phyloP scores from a whole-genome alignment of 2,113 vertebrate genomes.

The Nestor notabilis region DNA sequence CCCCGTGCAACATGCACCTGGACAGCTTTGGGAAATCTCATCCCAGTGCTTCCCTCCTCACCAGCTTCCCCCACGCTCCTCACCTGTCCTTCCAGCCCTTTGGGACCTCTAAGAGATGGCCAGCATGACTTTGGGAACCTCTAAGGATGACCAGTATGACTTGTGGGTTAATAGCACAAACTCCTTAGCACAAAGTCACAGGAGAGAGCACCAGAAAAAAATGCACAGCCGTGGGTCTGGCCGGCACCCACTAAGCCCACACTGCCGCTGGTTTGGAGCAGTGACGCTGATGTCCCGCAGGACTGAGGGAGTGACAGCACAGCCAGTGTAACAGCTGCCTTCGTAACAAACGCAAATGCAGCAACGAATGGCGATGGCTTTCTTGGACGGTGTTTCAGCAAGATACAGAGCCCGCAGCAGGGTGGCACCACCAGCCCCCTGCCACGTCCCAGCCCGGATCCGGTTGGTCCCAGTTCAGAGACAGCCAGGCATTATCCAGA shows the following conservation, averaged over 20 bases:
- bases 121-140: neutral
- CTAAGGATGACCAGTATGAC: neutral
- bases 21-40: neutral
- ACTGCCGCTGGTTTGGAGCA: neutral
- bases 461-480: fast-evolving
- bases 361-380: fast-evolving
- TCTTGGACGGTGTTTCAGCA: neutral
- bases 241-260: neutral
- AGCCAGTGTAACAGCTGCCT: fast-evolving
- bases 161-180: neutral
- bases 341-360: fast-evolving
- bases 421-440: neutral
- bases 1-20: fast-evolving
- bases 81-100: neutral
- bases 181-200: neutral
- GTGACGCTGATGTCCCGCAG: neutral
- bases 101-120: neutral
- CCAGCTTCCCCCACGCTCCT: neutral
- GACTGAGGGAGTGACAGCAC: neutral
- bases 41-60: neutral
- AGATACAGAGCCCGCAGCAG: neutral
- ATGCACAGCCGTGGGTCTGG: neutral
- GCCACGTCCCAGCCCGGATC: neutral
- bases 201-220: neutral
- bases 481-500: fast-evolving